Percentiles rank a stretch among this genome's conserved stretches.
Conservation (phyloP, 1,140 invertebrate species). For the Drosophila nigromelanica region DNA sequence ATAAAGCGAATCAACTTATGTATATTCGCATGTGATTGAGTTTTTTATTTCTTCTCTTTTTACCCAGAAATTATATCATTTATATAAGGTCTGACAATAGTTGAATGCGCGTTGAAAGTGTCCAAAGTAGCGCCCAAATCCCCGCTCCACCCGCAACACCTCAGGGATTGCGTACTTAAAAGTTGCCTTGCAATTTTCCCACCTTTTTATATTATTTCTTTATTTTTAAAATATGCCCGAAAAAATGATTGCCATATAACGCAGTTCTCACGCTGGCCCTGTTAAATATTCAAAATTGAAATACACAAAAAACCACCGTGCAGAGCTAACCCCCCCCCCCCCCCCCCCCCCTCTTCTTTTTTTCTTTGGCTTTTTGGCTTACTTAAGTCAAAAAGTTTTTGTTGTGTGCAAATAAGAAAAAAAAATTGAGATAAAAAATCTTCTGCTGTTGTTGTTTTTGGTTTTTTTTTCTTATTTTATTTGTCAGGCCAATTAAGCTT, state of each 20-base stretch:
- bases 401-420: conserved; percentile 38
- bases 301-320: conserved; percentile 47
- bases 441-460: conserved; percentile 27
- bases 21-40: conserved; percentile 42
- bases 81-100: conserved; percentile 37
- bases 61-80: conserved; percentile 28
- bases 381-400: conserved; percentile 6
- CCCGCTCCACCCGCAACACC: background rate
- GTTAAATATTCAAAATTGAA: conserved; percentile 72
- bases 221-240: conserved; percentile 20
- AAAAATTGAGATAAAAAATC: background rate
- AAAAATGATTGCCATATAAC: conserved; percentile 42
- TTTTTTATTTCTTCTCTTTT: conserved; percentile 8
- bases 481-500: conserved; percentile 70
- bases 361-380: conserved; percentile 10
- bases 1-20: conserved; percentile 15
- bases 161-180: conserved; percentile 21
- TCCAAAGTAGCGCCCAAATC: conserved; percentile 7
- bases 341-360: conserved; percentile 14
- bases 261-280: conserved; percentile 63
- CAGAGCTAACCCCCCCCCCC: background rate
- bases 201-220: conserved; percentile 19
- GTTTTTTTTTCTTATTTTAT: conserved; percentile 42
- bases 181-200: conserved; percentile 36
- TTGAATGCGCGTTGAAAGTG: conserved; percentile 35